These are phyloP conservation scores for Pseudomugil gertrudae DNA, from an alignment of 2,797 vertebrate genomes.

Conservation along the genomic window DNA sequence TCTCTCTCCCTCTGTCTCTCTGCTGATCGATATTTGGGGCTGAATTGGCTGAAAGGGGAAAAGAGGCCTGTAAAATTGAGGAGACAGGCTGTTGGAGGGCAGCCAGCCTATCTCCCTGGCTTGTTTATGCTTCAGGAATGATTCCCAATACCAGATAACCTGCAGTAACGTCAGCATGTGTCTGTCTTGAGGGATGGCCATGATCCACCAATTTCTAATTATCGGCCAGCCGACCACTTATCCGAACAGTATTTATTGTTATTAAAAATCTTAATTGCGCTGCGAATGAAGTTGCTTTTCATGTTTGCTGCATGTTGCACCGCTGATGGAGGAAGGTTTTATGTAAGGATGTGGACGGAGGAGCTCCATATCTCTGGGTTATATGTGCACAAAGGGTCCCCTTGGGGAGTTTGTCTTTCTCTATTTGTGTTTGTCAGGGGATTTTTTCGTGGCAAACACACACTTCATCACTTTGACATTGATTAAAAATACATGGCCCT, in stretches of 20 bases:
- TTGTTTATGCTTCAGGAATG: slow-evolving; percentile 84
- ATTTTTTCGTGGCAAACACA: slow-evolving; percentile 74
- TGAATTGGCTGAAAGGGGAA: slow-evolving; percentile 83
- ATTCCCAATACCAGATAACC: slow-evolving; percentile 82
- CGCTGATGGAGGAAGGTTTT: slow-evolving; percentile 30
- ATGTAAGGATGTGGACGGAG: slow-evolving; percentile 16
- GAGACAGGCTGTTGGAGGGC: slow-evolving; percentile 78
- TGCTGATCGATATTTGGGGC: slow-evolving; percentile 80
- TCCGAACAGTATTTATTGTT: slow-evolving; percentile 70
- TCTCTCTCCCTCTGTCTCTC: slow-evolving; percentile 23
- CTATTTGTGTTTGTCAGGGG: slow-evolving; percentile 77
- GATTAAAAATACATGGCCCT: slow-evolving; percentile 82
- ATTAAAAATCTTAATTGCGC: slow-evolving; percentile 72
- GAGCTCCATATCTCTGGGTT: slow-evolving; percentile 16
- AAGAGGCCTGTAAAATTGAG: slow-evolving; percentile 79
- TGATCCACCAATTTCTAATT: slow-evolving; percentile 75
- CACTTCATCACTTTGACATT: slow-evolving; percentile 82
- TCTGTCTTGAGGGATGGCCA: slow-evolving; percentile 75
- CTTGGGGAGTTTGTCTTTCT: slow-evolving; percentile 70
- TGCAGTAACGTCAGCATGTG: slow-evolving; percentile 77
- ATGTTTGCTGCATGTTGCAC: slow-evolving; percentile 12
- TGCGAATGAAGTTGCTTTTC: slow-evolving; percentile 42
- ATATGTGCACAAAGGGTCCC: slow-evolving; percentile 38
- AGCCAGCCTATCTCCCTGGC: slow-evolving; percentile 75
- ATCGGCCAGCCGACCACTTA: slow-evolving; percentile 66